Conservation (phyloP, 2,113 vertebrate genomes). For the Corythornis cristatus region DNA sequence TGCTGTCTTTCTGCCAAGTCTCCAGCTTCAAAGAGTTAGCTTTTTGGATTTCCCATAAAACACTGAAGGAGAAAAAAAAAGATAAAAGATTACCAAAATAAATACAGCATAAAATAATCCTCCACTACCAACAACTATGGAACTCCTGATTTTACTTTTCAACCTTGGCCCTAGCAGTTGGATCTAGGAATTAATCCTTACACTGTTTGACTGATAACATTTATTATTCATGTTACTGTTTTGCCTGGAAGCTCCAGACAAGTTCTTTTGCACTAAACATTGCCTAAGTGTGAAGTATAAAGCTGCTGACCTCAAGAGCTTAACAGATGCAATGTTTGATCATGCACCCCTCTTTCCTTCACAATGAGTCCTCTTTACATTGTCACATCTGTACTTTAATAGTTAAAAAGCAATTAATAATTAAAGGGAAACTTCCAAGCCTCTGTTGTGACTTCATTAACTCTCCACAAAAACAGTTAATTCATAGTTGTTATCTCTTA, state of each 20-base stretch:
- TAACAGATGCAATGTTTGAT: neutral
- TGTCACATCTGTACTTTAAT: neutral
- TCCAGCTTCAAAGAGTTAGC: conserved; percentile 59
- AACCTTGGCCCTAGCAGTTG: neutral
- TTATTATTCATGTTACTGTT: neutral
- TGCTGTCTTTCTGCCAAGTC: conserved; percentile 58
- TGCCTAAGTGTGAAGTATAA: neutral
- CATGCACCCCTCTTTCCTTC: neutral
- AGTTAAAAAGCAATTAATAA: conserved; percentile 24
- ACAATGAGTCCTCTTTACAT: neutral
- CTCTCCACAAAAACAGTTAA: neutral
- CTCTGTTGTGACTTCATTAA: neutral
- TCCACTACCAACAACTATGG: neutral
- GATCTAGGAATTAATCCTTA: neutral
- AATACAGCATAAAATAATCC: conserved; percentile 28
- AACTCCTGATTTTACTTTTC: conserved; percentile 47
- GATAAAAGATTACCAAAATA: conserved; percentile 31
- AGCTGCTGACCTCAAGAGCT: neutral
- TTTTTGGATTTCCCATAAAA: conserved; percentile 70
- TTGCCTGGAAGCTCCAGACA: neutral
- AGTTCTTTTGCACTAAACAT: neutral
- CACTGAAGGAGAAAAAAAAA: conserved; percentile 44
- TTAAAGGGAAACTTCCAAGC: neutral
- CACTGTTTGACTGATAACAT: neutral
- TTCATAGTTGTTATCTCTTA: neutral